A percentile compares a stretch with the other conserved stretches of the same genome.
phyloP scores from a whole-genome alignment of 1,140 invertebrate species.

The Platorchestia sp. region DNA sequence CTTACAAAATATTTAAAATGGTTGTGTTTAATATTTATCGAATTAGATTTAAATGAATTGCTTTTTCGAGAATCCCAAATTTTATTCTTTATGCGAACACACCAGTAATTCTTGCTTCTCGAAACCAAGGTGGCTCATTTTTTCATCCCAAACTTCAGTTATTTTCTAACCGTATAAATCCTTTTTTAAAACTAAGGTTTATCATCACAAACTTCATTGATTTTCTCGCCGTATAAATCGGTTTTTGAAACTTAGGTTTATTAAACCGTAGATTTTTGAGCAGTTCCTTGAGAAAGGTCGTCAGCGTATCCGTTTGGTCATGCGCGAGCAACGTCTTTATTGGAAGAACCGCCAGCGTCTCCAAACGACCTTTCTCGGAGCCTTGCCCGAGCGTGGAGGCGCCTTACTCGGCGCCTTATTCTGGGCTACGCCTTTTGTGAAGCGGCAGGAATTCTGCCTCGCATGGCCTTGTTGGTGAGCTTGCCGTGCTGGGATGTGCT shows the following conservation, averaged over 20 bases:
- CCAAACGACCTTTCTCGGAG: slow-evolving; percentile 17
- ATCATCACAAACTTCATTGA: too few species aligned
- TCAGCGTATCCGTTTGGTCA: neutral
- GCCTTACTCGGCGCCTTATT: slow-evolving; percentile 17
- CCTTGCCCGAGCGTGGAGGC: slow-evolving; percentile 19
- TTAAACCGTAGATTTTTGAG: neutral
- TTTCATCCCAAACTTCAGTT: neutral
- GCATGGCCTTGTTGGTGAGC: neutral
- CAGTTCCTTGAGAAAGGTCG: slow-evolving; percentile 10
- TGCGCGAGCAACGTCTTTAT: slow-evolving; percentile 26
- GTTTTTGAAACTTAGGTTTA: neutral
- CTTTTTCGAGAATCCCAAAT: too few species aligned
- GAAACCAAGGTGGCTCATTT: neutral
- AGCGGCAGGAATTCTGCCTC: neutral
- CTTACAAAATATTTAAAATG: too few species aligned
- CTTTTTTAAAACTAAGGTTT: neutral
- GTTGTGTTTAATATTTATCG: too few species aligned
- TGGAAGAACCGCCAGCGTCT: slow-evolving; percentile 11
- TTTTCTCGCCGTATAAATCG: too few species aligned
- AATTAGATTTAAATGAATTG: too few species aligned
- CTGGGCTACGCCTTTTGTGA: slow-evolving; percentile 23
- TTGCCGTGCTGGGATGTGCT: neutral
- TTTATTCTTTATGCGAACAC: neutral
- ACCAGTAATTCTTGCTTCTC: neutral
- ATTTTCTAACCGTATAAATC: too few species aligned